Conservation (phyloP, 2,113 vertebrate genomes). For the Gallinago paraguaiae region DNA sequence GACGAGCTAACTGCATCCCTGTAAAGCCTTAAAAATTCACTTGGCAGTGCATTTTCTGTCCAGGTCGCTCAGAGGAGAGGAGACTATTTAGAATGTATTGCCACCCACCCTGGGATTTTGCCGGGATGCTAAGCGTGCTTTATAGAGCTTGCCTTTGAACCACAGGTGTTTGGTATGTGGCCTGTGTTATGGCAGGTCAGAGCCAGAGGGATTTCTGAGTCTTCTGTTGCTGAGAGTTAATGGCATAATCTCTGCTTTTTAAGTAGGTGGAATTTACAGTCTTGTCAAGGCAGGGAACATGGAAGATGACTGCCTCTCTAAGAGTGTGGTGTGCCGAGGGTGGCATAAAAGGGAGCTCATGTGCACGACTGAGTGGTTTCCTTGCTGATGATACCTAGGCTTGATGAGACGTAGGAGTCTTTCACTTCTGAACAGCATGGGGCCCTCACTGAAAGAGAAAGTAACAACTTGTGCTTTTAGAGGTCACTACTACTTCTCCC, state of each 20-base stretch:
- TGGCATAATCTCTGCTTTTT: background rate
- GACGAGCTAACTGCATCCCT: background rate
- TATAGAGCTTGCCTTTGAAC: background rate
- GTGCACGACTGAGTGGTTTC: background rate
- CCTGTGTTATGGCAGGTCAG: background rate
- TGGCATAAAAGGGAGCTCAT: background rate
- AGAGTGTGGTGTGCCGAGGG: rapidly evolving
- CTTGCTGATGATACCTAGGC: background rate
- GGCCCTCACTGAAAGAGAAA: background rate
- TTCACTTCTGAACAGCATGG: background rate
- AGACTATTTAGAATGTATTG: background rate
- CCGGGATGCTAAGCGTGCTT: background rate
- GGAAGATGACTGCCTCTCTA: background rate
- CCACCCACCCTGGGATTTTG: background rate
- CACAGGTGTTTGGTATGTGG: background rate
- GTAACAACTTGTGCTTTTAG: background rate
- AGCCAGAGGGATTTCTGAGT: background rate
- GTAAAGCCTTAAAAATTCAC: background rate
- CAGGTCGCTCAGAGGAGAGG: background rate
- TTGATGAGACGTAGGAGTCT: background rate
- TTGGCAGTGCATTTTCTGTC: background rate
- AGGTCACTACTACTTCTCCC: background rate
- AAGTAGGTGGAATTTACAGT: background rate
- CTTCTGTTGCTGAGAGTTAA: background rate
- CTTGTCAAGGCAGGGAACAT: background rate